These are phyloP conservation scores for Brenthis daphne DNA, from an alignment of 2,888 invertebrate species.

Conservation along the genomic window DNA sequence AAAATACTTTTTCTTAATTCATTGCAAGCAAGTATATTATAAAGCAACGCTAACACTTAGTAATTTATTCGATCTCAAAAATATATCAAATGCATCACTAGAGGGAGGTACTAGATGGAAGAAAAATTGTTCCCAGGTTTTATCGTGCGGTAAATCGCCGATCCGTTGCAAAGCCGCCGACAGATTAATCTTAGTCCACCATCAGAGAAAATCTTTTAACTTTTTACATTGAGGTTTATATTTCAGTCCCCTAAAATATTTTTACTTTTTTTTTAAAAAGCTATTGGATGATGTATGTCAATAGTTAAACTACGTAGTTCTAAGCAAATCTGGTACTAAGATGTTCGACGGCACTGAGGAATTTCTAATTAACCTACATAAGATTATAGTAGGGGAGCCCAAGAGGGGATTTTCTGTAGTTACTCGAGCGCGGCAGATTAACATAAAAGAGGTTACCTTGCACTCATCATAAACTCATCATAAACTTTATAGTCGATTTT, in stretches of 20 bases:
- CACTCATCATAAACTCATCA: no score
- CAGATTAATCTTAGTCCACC: constrained; percentile 60
- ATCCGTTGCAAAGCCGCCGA: constrained; percentile 58
- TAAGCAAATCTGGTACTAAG: neutral
- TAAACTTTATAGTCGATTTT: no score
- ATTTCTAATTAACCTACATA: no score
- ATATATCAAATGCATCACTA: constrained; percentile 20
- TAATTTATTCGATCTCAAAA: constrained; percentile 18
- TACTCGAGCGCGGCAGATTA: no score
- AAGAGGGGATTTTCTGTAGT: no score
- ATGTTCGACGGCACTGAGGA: neutral
- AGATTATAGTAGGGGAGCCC: no score
- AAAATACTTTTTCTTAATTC: neutral
- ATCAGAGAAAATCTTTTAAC: constrained; percentile 38
- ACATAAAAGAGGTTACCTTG: no score
- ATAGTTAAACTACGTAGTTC: neutral
- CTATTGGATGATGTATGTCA: neutral
- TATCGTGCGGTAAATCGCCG: constrained; percentile 63
- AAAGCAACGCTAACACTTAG: constrained; percentile 14
- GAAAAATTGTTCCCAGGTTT: constrained; percentile 55
- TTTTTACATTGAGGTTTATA: constrained; percentile 13
- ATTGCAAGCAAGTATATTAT: neutral
- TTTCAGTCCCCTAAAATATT: constrained; percentile 3
- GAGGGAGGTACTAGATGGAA: constrained; percentile 26
- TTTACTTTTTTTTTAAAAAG: neutral